Base-by-base conservation (phyloP, 1,140 invertebrate species). In the Cecropterus lyciades region DNA sequence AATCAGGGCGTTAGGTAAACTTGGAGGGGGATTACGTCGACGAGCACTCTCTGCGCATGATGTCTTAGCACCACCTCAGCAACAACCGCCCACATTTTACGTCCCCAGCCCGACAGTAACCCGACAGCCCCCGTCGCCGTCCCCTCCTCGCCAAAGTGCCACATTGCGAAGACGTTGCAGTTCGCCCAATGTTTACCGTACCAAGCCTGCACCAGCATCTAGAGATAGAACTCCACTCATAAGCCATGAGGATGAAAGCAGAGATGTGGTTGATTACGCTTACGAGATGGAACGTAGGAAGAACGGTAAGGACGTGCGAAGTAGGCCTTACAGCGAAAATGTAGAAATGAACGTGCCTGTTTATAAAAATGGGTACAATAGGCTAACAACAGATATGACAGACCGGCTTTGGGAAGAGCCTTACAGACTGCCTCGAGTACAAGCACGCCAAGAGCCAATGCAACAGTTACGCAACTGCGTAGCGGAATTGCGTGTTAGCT, bases 31-130 rank as follows among this genome's bases (percentile, higher is more conserved):
- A 0, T 85, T 95, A 49, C 82, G 95, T 52, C 87, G 95, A 59
- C 92, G 95, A 72, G 94, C 95, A 0, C 72, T 95, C 11, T 95
- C 94, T 45, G 95, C 95, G 4, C 94, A 95, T 57, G 95, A 96
- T 65, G 94, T 95, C 9, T 93, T 95, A 33, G 85, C 92, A 52
- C 92, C 88, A 48, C 91, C 87, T 0, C 87, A 80, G 46, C 86
- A 86, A 42, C 89, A 91, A 63, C 91, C 92, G 24, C 89, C 95
- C 0, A 95, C 93, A 30, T 96, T 96, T 77, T 96, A 96, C 75
- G 95, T 96, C 13, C 95, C 95, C 27, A 95, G 93, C 83, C 94
- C 94, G 9, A 89, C 86, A 65, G 92, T 66, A n/a, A 77, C 71
- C 5, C 67, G 87, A 16, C 72, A 82, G 24, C 70, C 80, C 4